These are phyloP conservation scores for Eurystomus glaucurus DNA, from an alignment of 2,797 vertebrate species.

Conservation along the genomic window DNA sequence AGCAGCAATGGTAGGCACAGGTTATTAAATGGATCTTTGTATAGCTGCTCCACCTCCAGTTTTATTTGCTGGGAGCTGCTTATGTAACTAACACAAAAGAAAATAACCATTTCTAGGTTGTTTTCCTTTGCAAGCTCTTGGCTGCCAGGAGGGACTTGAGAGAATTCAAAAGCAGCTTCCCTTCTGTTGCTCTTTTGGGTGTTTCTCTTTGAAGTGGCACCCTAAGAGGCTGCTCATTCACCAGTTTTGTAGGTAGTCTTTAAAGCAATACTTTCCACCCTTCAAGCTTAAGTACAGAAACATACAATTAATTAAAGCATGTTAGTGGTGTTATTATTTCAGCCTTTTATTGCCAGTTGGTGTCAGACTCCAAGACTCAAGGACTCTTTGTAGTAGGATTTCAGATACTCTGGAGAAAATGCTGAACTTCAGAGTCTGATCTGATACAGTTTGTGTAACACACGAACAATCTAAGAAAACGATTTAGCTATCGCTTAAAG, in stretches of 20 bases:
- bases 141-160: constrained; percentile 35
- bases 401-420: constrained; percentile 22
- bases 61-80: background rate
- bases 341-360: constrained; percentile 41
- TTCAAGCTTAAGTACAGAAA: constrained; percentile 30
- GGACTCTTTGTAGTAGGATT: constrained; percentile 32
- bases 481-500: background rate
- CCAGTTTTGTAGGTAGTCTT: background rate
- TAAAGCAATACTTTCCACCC: constrained; percentile 23
- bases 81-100: constrained; percentile 17
- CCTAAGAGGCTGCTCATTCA: constrained; percentile 25
- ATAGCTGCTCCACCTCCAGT: background rate
- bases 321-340: background rate
- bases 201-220: constrained; percentile 60
- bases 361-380: background rate
- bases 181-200: background rate
- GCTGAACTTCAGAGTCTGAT: background rate
- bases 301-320: constrained; percentile 22
- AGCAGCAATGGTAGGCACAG: background rate
- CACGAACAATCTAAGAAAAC: background rate
- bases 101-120: constrained; percentile 7
- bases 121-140: background rate
- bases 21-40: background rate
- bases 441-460: background rate
- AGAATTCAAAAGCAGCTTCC: constrained; percentile 55